Evolutionary conservation across 2,888 invertebrate species (phyloP), one percentile per base, ranked within the genome.

Genomic region (Zelleria hepariella): DNA sequence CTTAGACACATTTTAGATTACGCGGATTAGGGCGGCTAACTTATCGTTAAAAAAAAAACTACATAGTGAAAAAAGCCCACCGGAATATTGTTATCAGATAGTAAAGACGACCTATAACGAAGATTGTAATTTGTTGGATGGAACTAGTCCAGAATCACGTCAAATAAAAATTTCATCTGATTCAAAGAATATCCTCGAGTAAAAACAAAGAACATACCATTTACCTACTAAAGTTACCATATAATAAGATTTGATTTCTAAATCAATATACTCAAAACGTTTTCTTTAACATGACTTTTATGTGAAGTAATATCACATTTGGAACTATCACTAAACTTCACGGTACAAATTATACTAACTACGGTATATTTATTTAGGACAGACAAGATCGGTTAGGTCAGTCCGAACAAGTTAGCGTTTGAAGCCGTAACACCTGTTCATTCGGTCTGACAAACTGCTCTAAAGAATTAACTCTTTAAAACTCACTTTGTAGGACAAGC

Each of bases 251-350:
- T 5, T 42, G 32, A 42, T 42, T 42, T 42, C 32, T 10, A 42
- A 1, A 42, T 42, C 32, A 49, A 49, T 49, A 18, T 21, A 49
- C 18, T n/a, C 18, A 49, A 49, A 20, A 20, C 10, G 20, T 20
- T 48, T 48, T 20, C 18, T 21, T 49, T 20, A 21, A 49, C 20
- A 20, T 49, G 49, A 49, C 49, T 18, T n/a, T 20, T 20, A 52
- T 52, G 52, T 52, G 52, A 52, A 24, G 52, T 52, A 52, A 55
- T 55, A 55, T 55, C 55, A 55, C 26, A 55, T 27, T 42, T 52
- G 52, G 23, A 10, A 24, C 52, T 52, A 52, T 52, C 52, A 52
- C 52, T 52, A 23, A 42, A 42, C 32, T 42, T 25, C 7, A 55
- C 55, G 15, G 27, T 20, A 55, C 24, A 6, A 27, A 55, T 55